Evolutionary conservation across 2,888 invertebrate genomes (phyloP).

Genomic region (Linnaemya vulpina): DNA sequence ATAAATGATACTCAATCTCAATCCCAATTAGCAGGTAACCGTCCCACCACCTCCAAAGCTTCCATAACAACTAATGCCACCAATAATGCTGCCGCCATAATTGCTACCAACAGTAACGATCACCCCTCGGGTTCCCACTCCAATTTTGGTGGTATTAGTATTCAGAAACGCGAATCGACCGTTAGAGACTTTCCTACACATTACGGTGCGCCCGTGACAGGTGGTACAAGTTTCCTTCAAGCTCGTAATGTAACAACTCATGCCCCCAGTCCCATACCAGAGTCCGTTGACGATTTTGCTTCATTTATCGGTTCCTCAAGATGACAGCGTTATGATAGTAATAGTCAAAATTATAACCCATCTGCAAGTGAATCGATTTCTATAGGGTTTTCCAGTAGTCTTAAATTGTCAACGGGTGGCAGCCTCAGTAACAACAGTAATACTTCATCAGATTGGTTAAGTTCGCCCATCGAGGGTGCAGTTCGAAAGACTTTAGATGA

Average conservation of each 20-base stretch:
- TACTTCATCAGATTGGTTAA: slow-evolving; percentile 79
- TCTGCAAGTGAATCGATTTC: slow-evolving; percentile 79
- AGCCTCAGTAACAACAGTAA: slow-evolving; percentile 69
- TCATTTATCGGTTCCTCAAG: slow-evolving; percentile 77
- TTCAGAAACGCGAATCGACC: slow-evolving; percentile 74
- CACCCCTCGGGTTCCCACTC: slow-evolving; percentile 62
- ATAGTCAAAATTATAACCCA: slow-evolving; percentile 77
- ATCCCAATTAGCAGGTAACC: slow-evolving; percentile 74
- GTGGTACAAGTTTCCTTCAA: slow-evolving; percentile 77
- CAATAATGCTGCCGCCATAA: slow-evolving; percentile 50
- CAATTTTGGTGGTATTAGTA: slow-evolving; percentile 74
- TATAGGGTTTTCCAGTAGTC: slow-evolving; percentile 79
- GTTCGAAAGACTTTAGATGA: slow-evolving; percentile 35
- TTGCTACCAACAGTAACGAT: slow-evolving; percentile 50
- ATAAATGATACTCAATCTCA: slow-evolving; percentile 74
- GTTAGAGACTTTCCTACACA: slow-evolving; percentile 76
- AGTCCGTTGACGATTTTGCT: slow-evolving; percentile 79
- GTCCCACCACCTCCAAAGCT: slow-evolving; percentile 70
- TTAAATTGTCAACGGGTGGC: slow-evolving; percentile 76
- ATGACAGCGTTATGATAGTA: slow-evolving; percentile 78
- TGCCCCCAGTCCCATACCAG: slow-evolving; percentile 76
- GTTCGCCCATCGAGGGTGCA: slow-evolving; percentile 58
- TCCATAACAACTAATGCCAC: slow-evolving; percentile 76
- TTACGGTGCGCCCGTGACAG: slow-evolving; percentile 74
- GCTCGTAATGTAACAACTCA: slow-evolving; percentile 75